Evolutionary conservation across 2,113 vertebrate species (phyloP), one percentile per base, ranked within the genome.

Genomic region (Pelecanus crispus): DNA sequence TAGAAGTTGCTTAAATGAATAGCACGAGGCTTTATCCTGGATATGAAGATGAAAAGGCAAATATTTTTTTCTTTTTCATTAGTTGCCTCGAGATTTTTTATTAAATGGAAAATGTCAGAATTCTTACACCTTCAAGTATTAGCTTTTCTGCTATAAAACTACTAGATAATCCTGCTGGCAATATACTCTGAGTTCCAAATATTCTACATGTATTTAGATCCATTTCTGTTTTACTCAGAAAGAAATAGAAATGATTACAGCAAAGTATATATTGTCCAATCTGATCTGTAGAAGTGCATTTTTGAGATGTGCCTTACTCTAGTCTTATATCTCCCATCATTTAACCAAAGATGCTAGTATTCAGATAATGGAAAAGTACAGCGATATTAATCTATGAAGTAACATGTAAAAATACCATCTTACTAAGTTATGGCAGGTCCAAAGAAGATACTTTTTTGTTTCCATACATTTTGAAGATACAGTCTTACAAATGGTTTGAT

Each of bases 351-450:
- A 36, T 45, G 17, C 3, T 67, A 68, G 4, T 11, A 25, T 45
- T 72, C 50, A 86, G 42, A 31, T 16, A 75, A 45, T 3, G 4
- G 62, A 81, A 88, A 61, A 66, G 17, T 28, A 36, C 13, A 45
- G 7, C 0, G 0, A 63, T 40, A 81, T 13, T 21, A 59, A 40
- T 68, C 16, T 58, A 45, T 50, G 53, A 78, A n/a, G 3, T 31
- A 67, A 59, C 25, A 63, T 0, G 0, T 26, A 75, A 86, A 74
- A 82, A 66, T 44, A 21, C 3, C 34, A 44, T n/a, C 45, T 89
- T 42, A 62, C 16, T 71, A n/a, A 62, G 72, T 34, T 25, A 34
- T 20, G 9, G n/a, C 14, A 55, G 14, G 6, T 38, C 29, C 12
- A 50, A 59, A 53, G 22, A 62, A 32, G 13, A 21, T 19, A 42